Percentiles rank a stretch among this genome's conserved stretches.
Evolutionary conservation across 2,888 invertebrate species (phyloP).

Genomic region (Dione vanillae): DNA sequence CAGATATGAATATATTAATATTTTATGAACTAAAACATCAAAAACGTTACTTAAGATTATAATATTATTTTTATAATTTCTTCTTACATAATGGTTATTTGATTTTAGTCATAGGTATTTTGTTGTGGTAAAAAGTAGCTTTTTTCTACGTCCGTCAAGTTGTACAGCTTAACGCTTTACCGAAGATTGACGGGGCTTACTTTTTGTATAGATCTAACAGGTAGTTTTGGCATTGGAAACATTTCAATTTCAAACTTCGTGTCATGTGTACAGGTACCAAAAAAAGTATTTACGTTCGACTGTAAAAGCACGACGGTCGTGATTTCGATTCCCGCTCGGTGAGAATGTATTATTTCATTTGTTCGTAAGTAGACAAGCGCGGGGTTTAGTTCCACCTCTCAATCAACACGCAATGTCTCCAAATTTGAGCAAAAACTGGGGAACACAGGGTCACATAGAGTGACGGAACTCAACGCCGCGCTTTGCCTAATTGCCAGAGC

Average conservation of each 20-base stretch:
- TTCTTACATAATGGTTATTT: not conserved
- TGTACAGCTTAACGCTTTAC: not conserved
- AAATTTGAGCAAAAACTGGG: too few species aligned
- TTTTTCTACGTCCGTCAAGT: not conserved
- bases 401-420: too few species aligned
- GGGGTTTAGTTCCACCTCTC: too few species aligned
- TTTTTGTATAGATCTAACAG: slow-evolving; percentile 8
- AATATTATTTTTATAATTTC: not conserved
- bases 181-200: not conserved
- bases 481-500: too few species aligned
- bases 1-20: not conserved
- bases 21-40: not conserved
- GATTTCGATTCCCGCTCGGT: too few species aligned
- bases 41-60: not conserved
- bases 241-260: not conserved
- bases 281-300: not conserved
- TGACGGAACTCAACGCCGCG: too few species aligned
- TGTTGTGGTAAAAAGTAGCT: not conserved
- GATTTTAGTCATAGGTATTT: too few species aligned
- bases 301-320: too few species aligned
- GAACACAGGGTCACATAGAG: too few species aligned
- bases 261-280: not conserved
- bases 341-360: too few species aligned
- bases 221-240: slow-evolving; percentile 7
- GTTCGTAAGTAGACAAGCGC: too few species aligned